Base-by-base conservation (phyloP, 1,140 invertebrate genomes). In the Halesus radiatus region DNA sequence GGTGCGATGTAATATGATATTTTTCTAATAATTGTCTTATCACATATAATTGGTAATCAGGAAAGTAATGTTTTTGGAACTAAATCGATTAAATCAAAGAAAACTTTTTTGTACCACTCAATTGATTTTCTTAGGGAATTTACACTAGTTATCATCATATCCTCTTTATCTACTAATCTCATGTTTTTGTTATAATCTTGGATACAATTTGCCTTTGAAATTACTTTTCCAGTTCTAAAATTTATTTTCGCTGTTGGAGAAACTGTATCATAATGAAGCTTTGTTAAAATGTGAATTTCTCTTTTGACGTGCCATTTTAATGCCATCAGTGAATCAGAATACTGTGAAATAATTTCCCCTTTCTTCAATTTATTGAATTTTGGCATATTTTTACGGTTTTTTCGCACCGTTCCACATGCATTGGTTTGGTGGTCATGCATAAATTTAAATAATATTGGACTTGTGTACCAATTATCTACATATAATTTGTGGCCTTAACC, bases 381-480 rank as follows among this genome's bases (percentile, higher is more conserved):
- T n/a, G n/a, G n/a, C n/a, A n/a, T n/a, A 32, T 70, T 70, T 68
- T 37, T 53, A 26, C 50, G 32, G 50, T 73, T 73, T 74, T 74
- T 74, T 54, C 72, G 50, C 45, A 74, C 3, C 16, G 50, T 74
- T 74, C 72, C 50, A 54, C 23, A 74, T 62, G 78, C 78, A 50
- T 80, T 74, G 7, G 78, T 80, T 73, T 78, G 84, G n/a, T 92
- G 90, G 76, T 88, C 93, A 29, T 60, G 91, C 1, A 85, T 84
- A 58, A 88, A 93, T 84, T 78, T 91, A 74, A 80, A 80, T 73
- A 62, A 26, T 37, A 10, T 62, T 74, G 70, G 70, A 60, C 78
- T 80, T 18, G 53, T 62, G 52, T 80, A 80, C 78, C 78, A 80
- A 45, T 80, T 80, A 64, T 80, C 78, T 45, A 45, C 22, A 20